Evolutionary conservation across 2,113 vertebrate genomes (phyloP), one percentile per base, ranked within the genome.

Genomic region (Aptenodytes forsteri): DNA sequence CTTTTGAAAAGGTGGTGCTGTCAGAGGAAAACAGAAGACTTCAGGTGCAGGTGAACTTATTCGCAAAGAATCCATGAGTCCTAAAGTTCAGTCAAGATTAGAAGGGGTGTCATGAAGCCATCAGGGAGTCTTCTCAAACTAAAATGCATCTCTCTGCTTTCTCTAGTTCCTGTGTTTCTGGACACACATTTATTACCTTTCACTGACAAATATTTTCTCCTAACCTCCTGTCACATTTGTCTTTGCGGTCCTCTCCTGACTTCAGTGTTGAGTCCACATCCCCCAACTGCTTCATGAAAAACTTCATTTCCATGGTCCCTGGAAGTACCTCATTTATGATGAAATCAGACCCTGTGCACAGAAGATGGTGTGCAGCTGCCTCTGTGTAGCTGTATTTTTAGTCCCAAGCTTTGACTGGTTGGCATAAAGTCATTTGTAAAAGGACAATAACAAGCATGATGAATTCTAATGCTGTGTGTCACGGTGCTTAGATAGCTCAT

Each of bases 391-490:
- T 78, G 46, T 69, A 46, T 71, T 83, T 83, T 65, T 18, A 87
- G 70, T 91, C 54, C 32, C 27, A 80, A 67, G 62, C 17, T 95
- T 91, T 71, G 64, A 29, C 61, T 92, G 56, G 56, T 49, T 96
- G 94, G 76, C 84, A 84, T 47, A 76, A 90, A 93, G 89, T 79
- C 15, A 93, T 94, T 89, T 96, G 80, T 87, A 86, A 93, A 88
- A 91, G 87, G 61, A 91, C 78, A 93, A 85, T 87, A 98, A 91
- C 64, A 87, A 65, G 23, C 71, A 87, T 82, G 90, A 97, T 95
- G 89, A 95, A 96, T 97, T 92, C 66, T 95, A 95, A 97, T 90
- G 95, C 40, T 87, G 11, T 64, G 70, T 85, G 67, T 78, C 87
- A 80, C 7, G 6, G 56, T 66, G 78, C 83, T 95, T 84, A 92